Base-by-base conservation (phyloP, 92 coral and sea anemone genomes). In the Parazoanthus swiftii region DNA sequence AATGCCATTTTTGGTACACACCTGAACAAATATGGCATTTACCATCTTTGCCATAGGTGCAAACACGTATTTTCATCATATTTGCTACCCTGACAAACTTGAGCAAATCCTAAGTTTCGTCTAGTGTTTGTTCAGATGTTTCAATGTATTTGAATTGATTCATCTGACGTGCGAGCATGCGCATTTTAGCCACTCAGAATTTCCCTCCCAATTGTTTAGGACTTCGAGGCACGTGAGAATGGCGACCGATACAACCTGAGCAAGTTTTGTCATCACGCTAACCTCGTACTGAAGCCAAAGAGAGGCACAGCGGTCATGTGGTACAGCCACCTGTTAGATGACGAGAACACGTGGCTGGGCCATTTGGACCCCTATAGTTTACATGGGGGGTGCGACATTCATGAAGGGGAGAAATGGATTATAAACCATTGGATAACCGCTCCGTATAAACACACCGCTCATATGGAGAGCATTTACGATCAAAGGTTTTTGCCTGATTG, bases 381-480 rank as follows among this genome's bases (percentile, higher is more conserved):
- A 8, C 92, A 90, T 43, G 92, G 92, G 8, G 92, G 92, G 3
- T 90, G 92, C 76, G 92, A 90, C 66, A 90, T 90, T 35, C 87
- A 86, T 16, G 88, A 90, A 56, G 92, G 92, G 59, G 92, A 90
- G 54, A 90, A 90, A 80, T 90, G 92, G 92, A 90, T 90, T n/a
- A 89, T 89, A 18, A 90, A 90, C 43, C 88, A 90, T 29, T 90
- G 92, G 92, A 80, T 90, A 75, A 90, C 92, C 15, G 92, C 92
- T 5, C 92, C 92, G 3, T 81, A 86, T 36, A 25, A 73, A 63
- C 75, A 81, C 71, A 38, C 75, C 36, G 75, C 85, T 25, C 85
- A 81, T 43, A 37, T 81, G 23, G 56, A 65, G 85, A 81, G 85
- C 72, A 9, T 81, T 81, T 81, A 81, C 39, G 85, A 81, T 38